These are phyloP conservation scores for Penaeus vannamei DNA, from an alignment of 1,140 invertebrate species.

Conservation along the genomic window DNA sequence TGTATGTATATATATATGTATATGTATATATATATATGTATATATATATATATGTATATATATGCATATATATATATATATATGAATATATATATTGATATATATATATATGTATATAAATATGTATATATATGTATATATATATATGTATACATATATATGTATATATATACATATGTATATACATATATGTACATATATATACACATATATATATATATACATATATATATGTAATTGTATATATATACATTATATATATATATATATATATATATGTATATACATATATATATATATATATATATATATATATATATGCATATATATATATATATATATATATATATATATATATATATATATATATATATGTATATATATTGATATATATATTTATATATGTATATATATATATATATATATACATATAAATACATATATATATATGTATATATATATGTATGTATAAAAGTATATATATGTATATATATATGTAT, in stretches of 20 bases:
- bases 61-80: constrained; percentile 3
- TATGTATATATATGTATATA: constrained; percentile 23
- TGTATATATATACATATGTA: constrained; percentile 19
- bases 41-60: constrained; percentile 19
- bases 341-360: not conserved
- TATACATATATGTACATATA: constrained; percentile 33
- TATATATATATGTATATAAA: constrained; percentile 26
- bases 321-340: not conserved
- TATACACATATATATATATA: constrained; percentile 37
- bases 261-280: not conserved
- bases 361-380: constrained; percentile 12
- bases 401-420: not conserved
- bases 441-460: constrained; percentile 12
- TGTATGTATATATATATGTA: not conserved
- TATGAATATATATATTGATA: not conserved
- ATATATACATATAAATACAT: not conserved
- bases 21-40: not conserved
- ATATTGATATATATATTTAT: not conserved
- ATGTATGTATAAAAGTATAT: not conserved
- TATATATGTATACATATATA: constrained; percentile 23
- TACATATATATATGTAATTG: constrained; percentile 24
- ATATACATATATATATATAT: not conserved
- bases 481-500: constrained; percentile 14
- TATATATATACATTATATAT: not conserved
- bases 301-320: not conserved